These are phyloP conservation scores for Spermophilus dauricus DNA, from an alignment of 2,113 vertebrate genomes.

Conservation along the genomic window DNA sequence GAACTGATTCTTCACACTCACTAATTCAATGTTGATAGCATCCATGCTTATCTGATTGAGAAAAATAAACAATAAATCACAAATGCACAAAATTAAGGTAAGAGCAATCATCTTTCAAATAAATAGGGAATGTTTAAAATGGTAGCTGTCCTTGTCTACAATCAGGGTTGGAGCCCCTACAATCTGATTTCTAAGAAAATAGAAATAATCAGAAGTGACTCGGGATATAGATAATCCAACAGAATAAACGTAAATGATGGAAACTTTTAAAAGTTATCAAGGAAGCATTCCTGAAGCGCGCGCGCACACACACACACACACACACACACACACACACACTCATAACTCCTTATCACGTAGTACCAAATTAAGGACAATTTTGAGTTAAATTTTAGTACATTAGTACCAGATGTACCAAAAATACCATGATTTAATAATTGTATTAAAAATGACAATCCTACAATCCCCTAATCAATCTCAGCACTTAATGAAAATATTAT, in stretches of 20 bases:
- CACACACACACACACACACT: too few relatives aligned
- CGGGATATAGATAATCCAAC: not conserved
- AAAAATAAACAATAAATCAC: not conserved
- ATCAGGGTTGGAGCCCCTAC: accelerated
- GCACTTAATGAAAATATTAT: not conserved
- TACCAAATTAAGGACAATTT: not conserved
- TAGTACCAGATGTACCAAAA: not conserved
- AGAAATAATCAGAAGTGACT: not conserved
- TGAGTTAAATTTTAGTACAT: not conserved
- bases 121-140: not conserved
- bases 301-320: accelerated
- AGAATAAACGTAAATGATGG: not conserved
- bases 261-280: not conserved
- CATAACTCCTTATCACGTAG: not conserved
- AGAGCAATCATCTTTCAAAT: not conserved
- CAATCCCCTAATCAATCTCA: not conserved
- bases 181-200: not conserved
- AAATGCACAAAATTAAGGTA: not conserved
- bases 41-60: not conserved
- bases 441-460: not conserved
- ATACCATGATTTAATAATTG: not conserved
- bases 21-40: not conserved
- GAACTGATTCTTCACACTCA: not conserved
- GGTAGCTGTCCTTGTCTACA: not conserved
- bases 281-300: not conserved